A percentile compares a stretch with the other conserved stretches of the same genome.
These are phyloP conservation scores for Mionectes olivaceus DNA, from an alignment of 2,797 vertebrate species.

Conservation along the genomic window DNA sequence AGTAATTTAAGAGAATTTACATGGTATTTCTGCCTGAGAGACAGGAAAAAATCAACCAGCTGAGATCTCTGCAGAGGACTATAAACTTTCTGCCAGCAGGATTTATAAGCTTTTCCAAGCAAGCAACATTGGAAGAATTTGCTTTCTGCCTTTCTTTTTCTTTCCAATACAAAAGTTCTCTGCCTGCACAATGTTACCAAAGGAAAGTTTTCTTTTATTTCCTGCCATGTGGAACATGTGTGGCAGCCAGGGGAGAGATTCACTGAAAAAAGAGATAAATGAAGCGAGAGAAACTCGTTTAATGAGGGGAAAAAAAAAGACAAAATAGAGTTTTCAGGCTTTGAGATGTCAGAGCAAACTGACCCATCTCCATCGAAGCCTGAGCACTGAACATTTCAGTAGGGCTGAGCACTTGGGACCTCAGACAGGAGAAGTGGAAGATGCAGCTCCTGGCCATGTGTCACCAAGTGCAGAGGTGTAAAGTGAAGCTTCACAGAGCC, in stretches of 20 bases:
- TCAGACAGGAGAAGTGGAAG: background rate
- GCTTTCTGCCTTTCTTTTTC: background rate
- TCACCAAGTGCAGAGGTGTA: background rate
- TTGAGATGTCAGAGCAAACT: background rate
- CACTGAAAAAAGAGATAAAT: background rate
- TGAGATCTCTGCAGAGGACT: slow-evolving; percentile 26
- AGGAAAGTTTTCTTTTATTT: background rate
- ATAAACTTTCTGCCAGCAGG: slow-evolving; percentile 34
- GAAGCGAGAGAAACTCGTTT: background rate
- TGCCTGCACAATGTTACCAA: background rate
- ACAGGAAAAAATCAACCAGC: background rate
- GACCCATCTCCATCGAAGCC: background rate
- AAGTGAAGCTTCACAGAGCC: background rate
- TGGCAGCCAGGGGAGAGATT: background rate
- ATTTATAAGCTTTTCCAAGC: slow-evolving; percentile 14
- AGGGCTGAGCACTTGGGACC: background rate
- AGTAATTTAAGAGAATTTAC: slow-evolving; percentile 54
- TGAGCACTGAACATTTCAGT: background rate
- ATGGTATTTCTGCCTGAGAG: slow-evolving; percentile 32
- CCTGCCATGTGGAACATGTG: background rate
- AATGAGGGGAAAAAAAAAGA: background rate
- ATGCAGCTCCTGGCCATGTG: background rate
- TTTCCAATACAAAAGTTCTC: background rate
- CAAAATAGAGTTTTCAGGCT: background rate
- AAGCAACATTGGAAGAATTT: background rate